phyloP scores from a whole-genome alignment of 2,888 invertebrate genomes.

The Heterodera filipjevi region DNA sequence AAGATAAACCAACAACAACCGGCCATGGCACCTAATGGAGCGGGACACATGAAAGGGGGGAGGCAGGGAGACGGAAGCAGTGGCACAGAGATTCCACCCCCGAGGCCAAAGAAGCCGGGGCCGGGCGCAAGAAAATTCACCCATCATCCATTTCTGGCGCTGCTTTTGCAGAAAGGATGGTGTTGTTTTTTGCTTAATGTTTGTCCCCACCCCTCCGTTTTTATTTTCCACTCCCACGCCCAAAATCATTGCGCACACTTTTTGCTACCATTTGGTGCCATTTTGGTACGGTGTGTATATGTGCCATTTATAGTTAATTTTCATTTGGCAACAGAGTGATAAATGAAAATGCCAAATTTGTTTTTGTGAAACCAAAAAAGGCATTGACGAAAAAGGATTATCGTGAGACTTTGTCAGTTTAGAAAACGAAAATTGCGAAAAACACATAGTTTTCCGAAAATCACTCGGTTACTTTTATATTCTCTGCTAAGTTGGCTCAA shows the following conservation, averaged over 20 bases:
- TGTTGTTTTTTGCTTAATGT: neutral
- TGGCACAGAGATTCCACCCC: neutral
- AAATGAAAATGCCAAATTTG: neutral
- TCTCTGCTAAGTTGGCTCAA: too few species aligned
- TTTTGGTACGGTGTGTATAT: too few species aligned
- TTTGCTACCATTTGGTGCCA: neutral
- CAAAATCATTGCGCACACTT: neutral
- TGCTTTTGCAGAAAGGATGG: neutral
- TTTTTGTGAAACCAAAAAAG: too few species aligned
- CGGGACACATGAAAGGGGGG: neutral
- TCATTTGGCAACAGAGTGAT: neutral
- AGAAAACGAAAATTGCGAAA: too few species aligned
- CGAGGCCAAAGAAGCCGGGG: neutral
- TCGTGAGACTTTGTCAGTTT: too few species aligned
- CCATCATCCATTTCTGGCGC: neutral
- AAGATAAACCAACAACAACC: neutral
- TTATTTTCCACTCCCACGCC: neutral
- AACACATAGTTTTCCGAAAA: too few species aligned
- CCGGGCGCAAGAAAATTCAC: neutral
- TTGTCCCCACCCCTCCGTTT: neutral
- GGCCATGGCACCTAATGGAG: neutral
- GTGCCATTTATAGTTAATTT: neutral
- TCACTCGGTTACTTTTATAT: too few species aligned
- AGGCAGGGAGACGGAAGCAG: neutral
- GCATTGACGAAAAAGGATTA: too few species aligned